Conservation (phyloP, 2,888 invertebrate species). For the Andrena flavipes region DNA sequence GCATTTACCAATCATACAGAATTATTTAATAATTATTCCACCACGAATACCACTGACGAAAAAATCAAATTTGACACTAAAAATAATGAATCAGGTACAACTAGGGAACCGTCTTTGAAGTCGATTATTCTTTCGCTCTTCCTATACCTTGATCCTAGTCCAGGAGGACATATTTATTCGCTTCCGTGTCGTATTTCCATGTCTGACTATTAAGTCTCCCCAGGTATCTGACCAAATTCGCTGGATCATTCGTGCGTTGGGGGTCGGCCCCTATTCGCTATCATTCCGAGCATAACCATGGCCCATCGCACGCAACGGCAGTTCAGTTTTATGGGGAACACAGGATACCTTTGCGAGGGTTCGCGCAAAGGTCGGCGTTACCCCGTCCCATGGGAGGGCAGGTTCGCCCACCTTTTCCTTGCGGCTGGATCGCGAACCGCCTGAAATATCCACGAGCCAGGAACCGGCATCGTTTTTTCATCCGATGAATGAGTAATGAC, state of each 20-base stretch:
- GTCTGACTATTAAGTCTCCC: slow-evolving; percentile 2
- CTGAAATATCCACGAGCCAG: slow-evolving; percentile 70
- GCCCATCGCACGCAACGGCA: slow-evolving; percentile 67
- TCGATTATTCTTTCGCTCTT: slow-evolving; percentile 34
- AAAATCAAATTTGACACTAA: no score
- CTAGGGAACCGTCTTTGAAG: background rate
- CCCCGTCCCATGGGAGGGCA: slow-evolving; percentile 62
- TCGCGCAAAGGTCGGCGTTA: slow-evolving; percentile 65
- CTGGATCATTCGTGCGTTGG: slow-evolving; percentile 55
- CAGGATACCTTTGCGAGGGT: slow-evolving; percentile 63
- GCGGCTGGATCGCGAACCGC: slow-evolving; percentile 54
- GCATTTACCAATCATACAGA: no score
- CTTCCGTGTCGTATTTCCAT: slow-evolving; percentile 21
- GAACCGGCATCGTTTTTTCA: slow-evolving; percentile 61
- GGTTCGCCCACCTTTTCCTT: slow-evolving; percentile 50
- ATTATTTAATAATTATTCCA: no score
- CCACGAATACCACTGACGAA: no score
- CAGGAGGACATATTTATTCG: slow-evolving; percentile 40
- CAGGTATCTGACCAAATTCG: slow-evolving; percentile 44
- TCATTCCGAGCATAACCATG: slow-evolving; percentile 61
- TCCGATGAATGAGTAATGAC: slow-evolving; percentile 72
- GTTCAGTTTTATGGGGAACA: slow-evolving; percentile 68
- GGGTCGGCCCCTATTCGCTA: slow-evolving; percentile 42
- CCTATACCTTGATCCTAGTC: background rate
- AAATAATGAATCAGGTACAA: no score